Base-by-base conservation (phyloP, 35 echinoderm and acorn worm genomes). In the Ophioderma brevispina region DNA sequence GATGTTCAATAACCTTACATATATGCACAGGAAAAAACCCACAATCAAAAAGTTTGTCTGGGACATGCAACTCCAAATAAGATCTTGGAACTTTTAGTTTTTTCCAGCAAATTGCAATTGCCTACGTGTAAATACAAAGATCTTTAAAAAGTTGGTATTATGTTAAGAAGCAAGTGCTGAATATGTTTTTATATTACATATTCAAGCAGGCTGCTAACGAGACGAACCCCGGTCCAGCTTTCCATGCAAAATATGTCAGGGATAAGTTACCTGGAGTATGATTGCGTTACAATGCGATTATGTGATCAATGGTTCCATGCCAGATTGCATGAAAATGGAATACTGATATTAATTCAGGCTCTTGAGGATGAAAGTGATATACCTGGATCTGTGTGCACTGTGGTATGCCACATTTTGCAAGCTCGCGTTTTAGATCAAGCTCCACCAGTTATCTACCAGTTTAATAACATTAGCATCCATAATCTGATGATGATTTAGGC, bases 391-490 rank as follows among this genome's bases (percentile, higher is more conserved):
- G 85, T 87, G 31, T 33, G 0, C 18, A 30, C 37, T 87, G 85
- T 42, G 85, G 85, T 1, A 35, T 87, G 31, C 85, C 85, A 1
- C 25, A 87, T 28, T 87, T 87, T 31, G 63, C 85, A 0, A 70
- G 46, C 23, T 32, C 21, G 1, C 55, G 76, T 3, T 87, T 87
- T 75, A 75, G 63, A 34, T 77, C 63, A 37, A 19, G 38, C 30
- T 35, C 37, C 1, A 33, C 63, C n/a, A 36, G 32, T 32, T 56
- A 2, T 77, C 36, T 28, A 87, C 76, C 64, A 33, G 46, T 1
- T 87, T 87, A 28, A 31, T 0, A 2, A 77, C 31, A 18, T n/a
- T 87, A 10, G 31, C 85, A 38, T 36, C 63, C 13, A 1, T 36
- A 87, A 10, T 35, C 15, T 33, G 55, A 84, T 8, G 28, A 70